A percentile compares a stretch with the other conserved stretches of the same genome.
These are phyloP conservation scores for Ovibos moschatus DNA, from an alignment of 2,113 vertebrate genomes.

Conservation along the genomic window DNA sequence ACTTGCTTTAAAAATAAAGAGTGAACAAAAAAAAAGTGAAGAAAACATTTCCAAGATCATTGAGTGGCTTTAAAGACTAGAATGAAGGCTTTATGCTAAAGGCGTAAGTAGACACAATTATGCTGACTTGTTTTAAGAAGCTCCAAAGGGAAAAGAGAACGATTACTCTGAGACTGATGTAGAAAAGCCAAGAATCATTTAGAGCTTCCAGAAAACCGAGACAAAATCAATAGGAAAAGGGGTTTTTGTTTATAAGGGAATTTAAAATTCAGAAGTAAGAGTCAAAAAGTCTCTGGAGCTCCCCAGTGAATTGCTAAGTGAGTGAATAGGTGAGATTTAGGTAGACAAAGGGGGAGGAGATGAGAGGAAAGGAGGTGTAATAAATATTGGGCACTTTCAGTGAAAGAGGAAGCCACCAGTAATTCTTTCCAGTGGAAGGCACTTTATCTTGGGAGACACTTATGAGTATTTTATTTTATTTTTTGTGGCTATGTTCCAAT, in stretches of 20 bases:
- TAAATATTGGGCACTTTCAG: background rate
- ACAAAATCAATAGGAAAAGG: background rate
- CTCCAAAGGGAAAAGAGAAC: slow-evolving; percentile 30
- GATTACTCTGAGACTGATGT: background rate
- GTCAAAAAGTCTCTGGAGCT: background rate
- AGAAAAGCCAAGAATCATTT: slow-evolving; percentile 53
- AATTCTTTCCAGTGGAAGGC: background rate
- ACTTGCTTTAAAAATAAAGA: slow-evolving; percentile 53
- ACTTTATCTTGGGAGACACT: background rate
- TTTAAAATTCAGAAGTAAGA: slow-evolving; percentile 32
- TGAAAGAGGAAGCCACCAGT: background rate
- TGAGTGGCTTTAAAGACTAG: slow-evolving; percentile 9
- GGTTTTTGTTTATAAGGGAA: slow-evolving; percentile 24
- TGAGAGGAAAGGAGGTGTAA: background rate
- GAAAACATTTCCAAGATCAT: slow-evolving; percentile 32
- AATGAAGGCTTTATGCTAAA: slow-evolving; percentile 36
- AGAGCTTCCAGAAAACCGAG: background rate
- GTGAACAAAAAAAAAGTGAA: slow-evolving; percentile 7
- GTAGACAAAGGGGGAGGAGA: background rate
- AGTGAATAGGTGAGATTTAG: background rate
- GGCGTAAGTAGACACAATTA: slow-evolving; percentile 4
- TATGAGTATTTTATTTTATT: background rate
- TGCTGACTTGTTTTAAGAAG: slow-evolving; percentile 37
- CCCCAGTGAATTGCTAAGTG: background rate
- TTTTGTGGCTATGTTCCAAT: background rate